Base-by-base conservation (phyloP, 2,888 invertebrate species). In the Thereva unica region DNA sequence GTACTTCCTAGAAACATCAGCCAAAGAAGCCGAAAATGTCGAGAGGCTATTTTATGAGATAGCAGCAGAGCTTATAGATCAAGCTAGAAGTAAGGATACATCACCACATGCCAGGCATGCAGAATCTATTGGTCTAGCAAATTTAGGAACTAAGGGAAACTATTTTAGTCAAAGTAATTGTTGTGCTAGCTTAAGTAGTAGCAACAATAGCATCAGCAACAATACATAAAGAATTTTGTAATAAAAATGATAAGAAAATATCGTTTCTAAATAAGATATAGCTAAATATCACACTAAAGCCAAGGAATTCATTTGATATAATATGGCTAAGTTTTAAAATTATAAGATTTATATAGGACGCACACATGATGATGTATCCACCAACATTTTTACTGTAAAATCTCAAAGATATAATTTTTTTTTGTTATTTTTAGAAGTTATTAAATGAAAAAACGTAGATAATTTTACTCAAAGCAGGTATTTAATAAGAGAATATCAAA, bases 1-100 rank as follows among this genome's bases (percentile, higher is more conserved):
- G 95, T 95, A 96, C 81, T 98, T 97, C 83, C 85, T 98, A 73
- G 97, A 98, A 84, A 98, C 97, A 0, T 97, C 97, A 0, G 97
- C 97, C 0, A 95, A 97, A 79, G 96, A 97, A 82, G 94, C 97
- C 2, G 97, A 97, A 76, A 97, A 98, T 83, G 97, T 98, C 4
- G 97, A 98, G 79, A 88, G 91, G 77, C 84, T 98, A 68, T 98
- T 98, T 80, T 92, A 95, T 87, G 96, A 97, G 83, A 97, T 98
- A 74, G 97, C 97, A 70, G 91, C 91, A 71, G 94, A 92, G 81
- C 84, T 94, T 61, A 93, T 93, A 87, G 93, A 93, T 87, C 92
- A 92, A 86, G 92, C 92, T n/a, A 86, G 91, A 79, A 89, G 88
- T 82, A 91, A 91, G 82, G 92, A 78, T 50, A 69, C 69, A 42